A percentile compares a stretch with the other conserved stretches of the same genome.
Conservation (phyloP, 2,113 vertebrate species). For the Scomber scombrus region DNA sequence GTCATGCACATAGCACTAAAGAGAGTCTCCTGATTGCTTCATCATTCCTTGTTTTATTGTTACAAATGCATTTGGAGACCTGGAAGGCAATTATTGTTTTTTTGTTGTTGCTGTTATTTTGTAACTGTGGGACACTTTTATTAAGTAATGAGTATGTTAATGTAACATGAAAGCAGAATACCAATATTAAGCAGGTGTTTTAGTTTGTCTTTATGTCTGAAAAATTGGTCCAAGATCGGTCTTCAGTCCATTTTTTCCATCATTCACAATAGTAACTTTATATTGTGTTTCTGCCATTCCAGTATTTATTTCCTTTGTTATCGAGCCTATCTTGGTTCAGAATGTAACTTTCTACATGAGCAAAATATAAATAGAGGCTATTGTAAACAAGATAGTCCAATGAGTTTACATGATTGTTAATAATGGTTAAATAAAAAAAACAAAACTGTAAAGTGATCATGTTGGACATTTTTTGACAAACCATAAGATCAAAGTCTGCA, state of each 20-base stretch:
- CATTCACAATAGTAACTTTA: constrained; percentile 75
- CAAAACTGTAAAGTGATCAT: constrained; percentile 45
- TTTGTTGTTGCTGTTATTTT: constrained; percentile 81
- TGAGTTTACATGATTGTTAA: constrained; percentile 77
- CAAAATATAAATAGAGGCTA: constrained; percentile 92
- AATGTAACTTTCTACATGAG: constrained; percentile 99
- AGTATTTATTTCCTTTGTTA: constrained; percentile 94
- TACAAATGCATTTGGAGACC: constrained; percentile 75
- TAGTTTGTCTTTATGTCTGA: constrained; percentile 85
- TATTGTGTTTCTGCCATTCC: constrained; percentile 91
- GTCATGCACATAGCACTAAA: constrained; percentile 55
- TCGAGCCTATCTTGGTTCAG: constrained; percentile 92
- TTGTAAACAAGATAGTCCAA: constrained; percentile 72
- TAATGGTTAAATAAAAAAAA: constrained; percentile 67
- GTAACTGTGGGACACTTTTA: constrained; percentile 83
- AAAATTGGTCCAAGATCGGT: constrained; percentile 22
- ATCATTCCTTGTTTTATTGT: constrained; percentile 57
- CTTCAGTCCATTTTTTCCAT: constrained; percentile 53
- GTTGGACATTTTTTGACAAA: constrained; percentile 43
- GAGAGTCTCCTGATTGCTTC: constrained; percentile 34
- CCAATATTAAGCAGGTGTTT: constrained; percentile 76
- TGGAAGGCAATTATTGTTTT: constrained; percentile 81
- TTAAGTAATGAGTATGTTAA: constrained; percentile 79
- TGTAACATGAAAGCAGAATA: constrained; percentile 80
- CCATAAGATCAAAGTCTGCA: constrained; percentile 47